Evolutionary conservation across 2,888 invertebrate genomes (phyloP).

Genomic region (Ormyrus nitidulus): DNA sequence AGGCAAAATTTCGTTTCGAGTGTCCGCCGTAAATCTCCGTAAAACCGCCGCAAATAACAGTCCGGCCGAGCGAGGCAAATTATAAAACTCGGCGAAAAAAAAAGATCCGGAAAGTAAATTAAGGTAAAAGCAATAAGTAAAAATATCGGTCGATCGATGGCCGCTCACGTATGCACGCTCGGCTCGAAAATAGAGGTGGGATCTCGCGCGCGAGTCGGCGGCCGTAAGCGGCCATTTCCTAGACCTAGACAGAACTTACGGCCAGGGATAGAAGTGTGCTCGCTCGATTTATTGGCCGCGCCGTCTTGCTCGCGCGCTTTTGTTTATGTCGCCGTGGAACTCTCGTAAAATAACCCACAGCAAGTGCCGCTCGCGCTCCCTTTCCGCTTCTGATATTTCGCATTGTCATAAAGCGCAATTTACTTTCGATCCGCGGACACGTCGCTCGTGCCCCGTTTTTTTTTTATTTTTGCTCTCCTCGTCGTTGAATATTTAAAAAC

Average conservation of each 20-base stretch:
- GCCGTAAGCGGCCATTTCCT: conserved; percentile 61
- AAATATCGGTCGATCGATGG: conserved; percentile 15
- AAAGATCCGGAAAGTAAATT: background rate
- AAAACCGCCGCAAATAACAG: background rate
- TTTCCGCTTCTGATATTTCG: conserved; percentile 39
- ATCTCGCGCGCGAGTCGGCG: conserved; percentile 15
- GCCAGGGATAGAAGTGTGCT: conserved; percentile 35
- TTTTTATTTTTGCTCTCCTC: conserved; percentile 2
- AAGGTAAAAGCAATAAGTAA: conserved; percentile 11
- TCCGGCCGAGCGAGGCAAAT: background rate
- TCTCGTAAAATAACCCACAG: conserved; percentile 36
- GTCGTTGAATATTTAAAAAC: conserved; percentile 27
- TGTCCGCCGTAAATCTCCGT: too few relatives aligned
- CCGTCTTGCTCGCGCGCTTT: conserved; percentile 60
- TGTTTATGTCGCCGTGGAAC: conserved; percentile 60
- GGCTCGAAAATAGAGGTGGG: background rate
- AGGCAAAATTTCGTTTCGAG: too few relatives aligned
- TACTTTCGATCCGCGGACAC: conserved; percentile 19
- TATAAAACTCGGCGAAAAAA: background rate
- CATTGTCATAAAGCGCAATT: conserved; percentile 44
- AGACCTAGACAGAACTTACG: conserved; percentile 61
- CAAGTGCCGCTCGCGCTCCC: background rate
- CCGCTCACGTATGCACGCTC: background rate
- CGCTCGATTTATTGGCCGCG: conserved; percentile 62
- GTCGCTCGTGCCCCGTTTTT: background rate